Conservation (phyloP, 2,113 vertebrate species). For the Verasper variegatus region DNA sequence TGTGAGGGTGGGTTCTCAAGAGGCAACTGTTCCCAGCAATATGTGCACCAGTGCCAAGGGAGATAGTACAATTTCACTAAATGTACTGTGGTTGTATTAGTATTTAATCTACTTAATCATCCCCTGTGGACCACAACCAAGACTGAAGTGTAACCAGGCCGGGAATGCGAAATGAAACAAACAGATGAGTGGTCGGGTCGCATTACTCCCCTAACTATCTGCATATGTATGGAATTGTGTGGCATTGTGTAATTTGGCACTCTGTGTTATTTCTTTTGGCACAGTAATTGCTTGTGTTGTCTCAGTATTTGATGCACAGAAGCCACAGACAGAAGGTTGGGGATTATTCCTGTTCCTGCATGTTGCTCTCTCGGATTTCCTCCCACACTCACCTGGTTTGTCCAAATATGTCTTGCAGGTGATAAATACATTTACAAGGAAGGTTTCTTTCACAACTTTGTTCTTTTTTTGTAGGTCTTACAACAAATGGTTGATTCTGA, state of each 20-base stretch:
- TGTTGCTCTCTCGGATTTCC: background rate
- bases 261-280: constrained; percentile 24
- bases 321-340: constrained; percentile 42
- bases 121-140: constrained; percentile 2
- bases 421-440: background rate
- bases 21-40: constrained; percentile 9
- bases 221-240: constrained; percentile 40
- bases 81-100: constrained; percentile 29
- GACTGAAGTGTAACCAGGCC: background rate
- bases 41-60: background rate
- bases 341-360: constrained; percentile 17
- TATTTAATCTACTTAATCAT: constrained; percentile 38
- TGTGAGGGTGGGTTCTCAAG: constrained; percentile 4
- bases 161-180: constrained; percentile 19
- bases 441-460: background rate
- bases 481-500: background rate
- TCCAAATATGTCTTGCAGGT: background rate
- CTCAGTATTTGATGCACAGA: constrained; percentile 23
- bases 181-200: constrained; percentile 15
- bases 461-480: background rate
- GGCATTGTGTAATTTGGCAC: constrained; percentile 52
- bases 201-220: constrained; percentile 8
- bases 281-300: constrained; percentile 20
- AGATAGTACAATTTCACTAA: constrained; percentile 12
- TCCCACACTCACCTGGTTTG: background rate